Evolutionary conservation across 2,113 vertebrate genomes (phyloP).

Genomic region (human): GRCh38 chr1:218442001-218442500

Average conservation of each 20-base stretch:
- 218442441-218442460: slow-evolving; percentile 85
- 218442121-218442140: slow-evolving; percentile 84
- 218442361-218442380: slow-evolving; percentile 85
- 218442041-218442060: slow-evolving; percentile 68
- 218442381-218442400: slow-evolving; percentile 84
- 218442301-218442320: slow-evolving; percentile 85
- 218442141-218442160: slow-evolving; percentile 83
- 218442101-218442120: slow-evolving; percentile 84
- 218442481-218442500: slow-evolving; percentile 84
- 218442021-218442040: slow-evolving; percentile 76
- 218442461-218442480: slow-evolving; percentile 84
- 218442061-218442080: slow-evolving; percentile 75
- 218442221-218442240: slow-evolving; percentile 83
- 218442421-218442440: slow-evolving; percentile 88
- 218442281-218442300: slow-evolving; percentile 79
- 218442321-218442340: slow-evolving; percentile 85
- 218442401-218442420: slow-evolving; percentile 85
- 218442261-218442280: slow-evolving; percentile 82
- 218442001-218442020: slow-evolving; percentile 72
- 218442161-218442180: slow-evolving; percentile 84
- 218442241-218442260: slow-evolving; percentile 84
- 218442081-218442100: slow-evolving; percentile 81
- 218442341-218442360: slow-evolving; percentile 88
- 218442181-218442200: slow-evolving; percentile 84
- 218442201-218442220: slow-evolving; percentile 80